A percentile compares a stretch with the other conserved stretches of the same genome.
phyloP scores from a whole-genome alignment of 2,797 vertebrate genomes.

The Chaetodon trifasciatus region DNA sequence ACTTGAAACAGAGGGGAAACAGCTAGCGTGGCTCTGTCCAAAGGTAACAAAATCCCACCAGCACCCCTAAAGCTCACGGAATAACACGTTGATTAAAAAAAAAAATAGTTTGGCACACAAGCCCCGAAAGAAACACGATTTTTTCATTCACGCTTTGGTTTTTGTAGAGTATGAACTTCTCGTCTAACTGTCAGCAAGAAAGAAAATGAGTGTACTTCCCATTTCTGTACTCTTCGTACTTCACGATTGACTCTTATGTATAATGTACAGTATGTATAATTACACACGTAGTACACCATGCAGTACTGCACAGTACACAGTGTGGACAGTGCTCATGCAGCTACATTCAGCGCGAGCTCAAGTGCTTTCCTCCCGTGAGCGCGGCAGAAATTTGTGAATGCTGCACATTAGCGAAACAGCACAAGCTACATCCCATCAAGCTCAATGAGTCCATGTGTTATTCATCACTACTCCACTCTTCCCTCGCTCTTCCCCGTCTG shows the following conservation, averaged over 20 bases:
- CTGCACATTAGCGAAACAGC: constrained; percentile 55
- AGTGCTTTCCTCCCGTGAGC: constrained; percentile 49
- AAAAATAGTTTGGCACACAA: not conserved
- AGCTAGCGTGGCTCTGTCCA: not conserved
- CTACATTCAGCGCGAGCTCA: constrained; percentile 31
- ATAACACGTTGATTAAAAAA: constrained; percentile 1
- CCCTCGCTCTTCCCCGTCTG: constrained; percentile 28
- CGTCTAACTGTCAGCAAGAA: not conserved
- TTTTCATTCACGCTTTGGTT: not conserved
- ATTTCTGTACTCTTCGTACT: not conserved
- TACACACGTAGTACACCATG: not conserved
- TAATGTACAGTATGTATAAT: too few relatives aligned
- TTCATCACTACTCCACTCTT: constrained; percentile 44
- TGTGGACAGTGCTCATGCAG: constrained; percentile 10
- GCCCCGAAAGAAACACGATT: not conserved
- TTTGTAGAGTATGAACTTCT: not conserved
- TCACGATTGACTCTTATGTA: not conserved
- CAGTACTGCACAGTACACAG: constrained; percentile 5
- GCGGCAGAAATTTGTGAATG: constrained; percentile 71
- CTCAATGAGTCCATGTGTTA: constrained; percentile 69
- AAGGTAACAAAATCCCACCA: not conserved
- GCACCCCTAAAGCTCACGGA: not conserved
- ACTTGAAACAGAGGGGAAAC: not conserved
- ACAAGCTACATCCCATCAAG: constrained; percentile 58
- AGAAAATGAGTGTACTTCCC: not conserved